Base-by-base conservation (phyloP, 2,113 vertebrate species). In the Notothenia coriiceps region DNA sequence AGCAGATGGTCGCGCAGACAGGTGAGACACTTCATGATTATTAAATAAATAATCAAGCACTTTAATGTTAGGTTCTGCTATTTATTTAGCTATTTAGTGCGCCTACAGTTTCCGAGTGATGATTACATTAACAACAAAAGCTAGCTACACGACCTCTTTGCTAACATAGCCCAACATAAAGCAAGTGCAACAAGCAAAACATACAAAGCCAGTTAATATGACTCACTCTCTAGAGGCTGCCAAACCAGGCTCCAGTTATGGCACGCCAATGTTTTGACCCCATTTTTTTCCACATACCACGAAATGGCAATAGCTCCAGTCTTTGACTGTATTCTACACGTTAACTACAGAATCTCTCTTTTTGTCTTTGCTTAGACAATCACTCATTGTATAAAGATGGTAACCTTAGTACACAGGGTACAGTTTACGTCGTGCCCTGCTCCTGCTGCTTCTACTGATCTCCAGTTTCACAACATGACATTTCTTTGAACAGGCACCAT, bases 1-100 rank as follows among this genome's bases (percentile, higher is more conserved):
- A 87, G 79, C 91, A 93, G 86, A 91, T 93, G 92, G 91, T 63
- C 3, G 61, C 55, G 67, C 35, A 82, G 84, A 77, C 73, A 86
- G 79, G 71, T 77, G 81, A 90, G 63, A 85, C 77, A 67, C 46
- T 79, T 76, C 25, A 79, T 84, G 87, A 90, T 88, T 86, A 87
- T 91, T 92, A 82, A 86, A 35, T 67, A n/a, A 52, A 51, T 35
- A 67, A 52, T 67, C n/a, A 35, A 35, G 49, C 59, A 70, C 33
- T 55, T 71, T 46, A 4, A 40, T 8, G 35, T 40, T 6, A 40
- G 5, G 7, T 40, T 6, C 35, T 8, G 35, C 35, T 8, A 40
- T 40, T 40, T 40, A 7, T 40, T 40, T 40, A 6, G 35, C 35
- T 40, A 40, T 40, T 40, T 40, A 40, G 35, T 7, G 35, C 35